A percentile compares a stretch with the other conserved stretches of the same genome.
Evolutionary conservation across 2,113 vertebrate species (phyloP).

Genomic region (Cranoglanis bouderius): DNA sequence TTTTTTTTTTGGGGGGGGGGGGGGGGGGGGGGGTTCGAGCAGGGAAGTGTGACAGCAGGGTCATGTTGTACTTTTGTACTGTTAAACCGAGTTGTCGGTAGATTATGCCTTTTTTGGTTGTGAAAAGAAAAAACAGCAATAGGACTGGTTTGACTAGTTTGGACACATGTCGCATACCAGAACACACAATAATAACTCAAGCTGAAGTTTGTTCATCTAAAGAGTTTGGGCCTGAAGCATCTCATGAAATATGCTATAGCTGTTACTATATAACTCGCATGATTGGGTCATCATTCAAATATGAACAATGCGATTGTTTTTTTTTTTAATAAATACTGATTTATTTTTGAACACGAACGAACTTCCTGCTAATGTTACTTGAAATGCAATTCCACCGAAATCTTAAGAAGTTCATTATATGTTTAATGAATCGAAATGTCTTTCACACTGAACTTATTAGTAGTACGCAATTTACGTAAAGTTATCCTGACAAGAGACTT

Average conservation of each 20-base stretch:
- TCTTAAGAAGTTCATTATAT: neutral
- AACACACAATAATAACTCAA: neutral
- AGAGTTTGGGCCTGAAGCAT: neutral
- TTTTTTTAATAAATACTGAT: neutral
- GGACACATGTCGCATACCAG: slow-evolving; percentile 8
- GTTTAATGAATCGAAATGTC: neutral
- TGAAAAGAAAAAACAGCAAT: neutral
- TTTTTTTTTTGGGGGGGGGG: too few relatives aligned
- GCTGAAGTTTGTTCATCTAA: neutral
- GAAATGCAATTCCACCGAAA: neutral
- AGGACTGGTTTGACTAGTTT: slow-evolving; percentile 35
- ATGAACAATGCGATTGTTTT: neutral
- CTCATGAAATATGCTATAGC: neutral
- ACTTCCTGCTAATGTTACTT: neutral
- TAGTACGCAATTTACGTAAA: neutral
- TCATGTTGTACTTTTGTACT: neutral
- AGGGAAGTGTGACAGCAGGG: neutral
- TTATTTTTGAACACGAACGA: neutral
- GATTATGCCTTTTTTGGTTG: neutral
- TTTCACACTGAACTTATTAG: neutral
- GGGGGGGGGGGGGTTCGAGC: too few relatives aligned
- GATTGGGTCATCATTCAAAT: neutral
- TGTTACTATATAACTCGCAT: neutral
- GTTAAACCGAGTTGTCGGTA: neutral
- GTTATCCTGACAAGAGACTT: slow-evolving; percentile 29